Evolutionary conservation across 2,888 invertebrate genomes (phyloP).

Genomic region (Phoenoteleia sp.): DNA sequence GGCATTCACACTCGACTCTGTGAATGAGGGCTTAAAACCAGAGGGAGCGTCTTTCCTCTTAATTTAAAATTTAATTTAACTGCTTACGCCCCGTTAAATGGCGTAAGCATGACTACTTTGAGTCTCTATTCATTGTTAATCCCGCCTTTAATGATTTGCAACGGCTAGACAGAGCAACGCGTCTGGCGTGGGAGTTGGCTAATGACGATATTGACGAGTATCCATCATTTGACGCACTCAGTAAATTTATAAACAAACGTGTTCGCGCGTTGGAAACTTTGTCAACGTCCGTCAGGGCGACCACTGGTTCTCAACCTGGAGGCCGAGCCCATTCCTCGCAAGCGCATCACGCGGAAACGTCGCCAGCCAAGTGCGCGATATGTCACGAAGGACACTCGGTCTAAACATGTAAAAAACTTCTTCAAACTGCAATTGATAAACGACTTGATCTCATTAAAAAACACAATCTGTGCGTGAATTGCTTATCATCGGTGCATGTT

Average conservation of each 20-base stretch:
- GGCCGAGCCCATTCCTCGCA: background rate
- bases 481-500: too few species aligned
- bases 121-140: too few species aligned
- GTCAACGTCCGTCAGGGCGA: background rate
- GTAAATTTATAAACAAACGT: background rate
- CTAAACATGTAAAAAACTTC: background rate
- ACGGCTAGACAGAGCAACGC: background rate
- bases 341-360: background rate
- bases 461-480: background rate
- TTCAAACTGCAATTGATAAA: background rate
- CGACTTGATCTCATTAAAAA: background rate
- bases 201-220: background rate
- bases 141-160: too few species aligned
- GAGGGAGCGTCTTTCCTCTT: too few species aligned
- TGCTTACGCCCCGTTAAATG: too few species aligned
- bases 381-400: constrained; percentile 7
- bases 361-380: constrained; percentile 6
- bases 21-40: too few species aligned
- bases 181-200: background rate
- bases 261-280: background rate
- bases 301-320: too few species aligned
- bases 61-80: too few species aligned
- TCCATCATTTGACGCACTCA: background rate
- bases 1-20: too few species aligned
- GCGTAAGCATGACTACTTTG: too few species aligned